phyloP scores from a whole-genome alignment of 2,113 vertebrate genomes.

The Grantiella picta region DNA sequence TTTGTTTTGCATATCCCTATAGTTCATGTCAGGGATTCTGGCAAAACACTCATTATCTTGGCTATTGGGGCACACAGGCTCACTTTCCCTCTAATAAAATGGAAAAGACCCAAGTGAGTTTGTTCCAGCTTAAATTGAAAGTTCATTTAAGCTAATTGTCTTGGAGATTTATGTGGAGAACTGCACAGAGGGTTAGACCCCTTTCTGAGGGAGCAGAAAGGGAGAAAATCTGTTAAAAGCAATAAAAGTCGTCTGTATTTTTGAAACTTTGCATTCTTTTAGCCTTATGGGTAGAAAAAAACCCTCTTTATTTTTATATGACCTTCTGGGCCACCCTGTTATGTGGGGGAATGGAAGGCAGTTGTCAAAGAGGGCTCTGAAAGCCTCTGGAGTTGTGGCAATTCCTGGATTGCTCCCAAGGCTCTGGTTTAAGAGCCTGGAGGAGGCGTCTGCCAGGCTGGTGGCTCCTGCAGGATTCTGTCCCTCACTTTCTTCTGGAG shows the following conservation, averaged over 20 bases:
- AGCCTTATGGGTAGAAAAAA: neutral
- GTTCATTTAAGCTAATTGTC: neutral
- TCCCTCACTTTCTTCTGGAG: neutral
- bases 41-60: neutral
- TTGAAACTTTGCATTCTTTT: neutral
- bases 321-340: neutral
- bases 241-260: neutral
- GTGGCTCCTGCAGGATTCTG: neutral
- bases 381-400: neutral
- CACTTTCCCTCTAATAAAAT: neutral
- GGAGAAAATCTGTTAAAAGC: neutral
- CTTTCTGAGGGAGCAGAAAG: neutral
- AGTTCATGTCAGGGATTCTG: neutral
- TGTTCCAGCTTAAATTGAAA: neutral
- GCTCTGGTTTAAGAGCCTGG: neutral
- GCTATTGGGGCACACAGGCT: neutral
- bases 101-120: neutral
- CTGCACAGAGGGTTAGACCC: neutral
- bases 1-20: neutral
- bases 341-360: neutral
- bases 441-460: neutral
- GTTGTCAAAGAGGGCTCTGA: neutral
- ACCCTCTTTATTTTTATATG: neutral
- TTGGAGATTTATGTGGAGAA: neutral
- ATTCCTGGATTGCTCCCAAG: neutral